These are phyloP conservation scores for Orthonevra nobilis DNA, from an alignment of 2,888 invertebrate genomes.

Conservation along the genomic window DNA sequence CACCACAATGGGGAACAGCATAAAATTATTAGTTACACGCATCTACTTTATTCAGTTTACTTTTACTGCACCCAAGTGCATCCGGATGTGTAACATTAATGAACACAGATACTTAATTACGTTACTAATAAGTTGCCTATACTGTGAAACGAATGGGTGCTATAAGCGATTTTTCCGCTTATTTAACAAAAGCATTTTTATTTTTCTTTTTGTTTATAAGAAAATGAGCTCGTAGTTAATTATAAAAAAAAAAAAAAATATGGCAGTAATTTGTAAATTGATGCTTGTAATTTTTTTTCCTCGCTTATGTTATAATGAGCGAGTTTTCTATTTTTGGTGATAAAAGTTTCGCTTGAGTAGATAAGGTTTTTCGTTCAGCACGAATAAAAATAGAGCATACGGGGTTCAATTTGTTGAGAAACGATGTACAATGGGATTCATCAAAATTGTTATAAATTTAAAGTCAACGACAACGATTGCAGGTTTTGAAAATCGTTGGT, in stretches of 20 bases:
- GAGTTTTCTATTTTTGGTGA: too few relatives aligned
- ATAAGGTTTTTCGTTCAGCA: too few relatives aligned
- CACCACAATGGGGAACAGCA: constrained; percentile 1
- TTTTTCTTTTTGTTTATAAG: neutral
- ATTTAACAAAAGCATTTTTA: constrained; percentile 36
- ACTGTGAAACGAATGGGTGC: constrained; percentile 51
- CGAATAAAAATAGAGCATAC: too few relatives aligned
- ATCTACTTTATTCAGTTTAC: constrained; percentile 15
- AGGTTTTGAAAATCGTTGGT: too few relatives aligned
- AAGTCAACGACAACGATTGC: too few relatives aligned
- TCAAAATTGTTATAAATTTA: too few relatives aligned
- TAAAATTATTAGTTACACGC: constrained; percentile 15
- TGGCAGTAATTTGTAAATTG: too few relatives aligned
- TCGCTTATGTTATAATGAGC: too few relatives aligned
- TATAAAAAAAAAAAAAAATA: neutral
- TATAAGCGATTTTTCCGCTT: constrained; percentile 65
- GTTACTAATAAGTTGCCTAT: constrained; percentile 59
- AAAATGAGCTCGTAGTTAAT: constrained; percentile 25
- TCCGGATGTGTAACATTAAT: constrained; percentile 65
- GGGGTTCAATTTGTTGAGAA: too few relatives aligned
- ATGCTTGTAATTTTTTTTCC: too few relatives aligned
- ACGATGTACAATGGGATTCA: too few relatives aligned
- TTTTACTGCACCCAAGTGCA: constrained; percentile 66
- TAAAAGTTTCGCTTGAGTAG: too few relatives aligned
- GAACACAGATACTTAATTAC: constrained; percentile 40